phyloP scores from a whole-genome alignment of 1,140 invertebrate species.

The Nephotettix cincticeps region DNA sequence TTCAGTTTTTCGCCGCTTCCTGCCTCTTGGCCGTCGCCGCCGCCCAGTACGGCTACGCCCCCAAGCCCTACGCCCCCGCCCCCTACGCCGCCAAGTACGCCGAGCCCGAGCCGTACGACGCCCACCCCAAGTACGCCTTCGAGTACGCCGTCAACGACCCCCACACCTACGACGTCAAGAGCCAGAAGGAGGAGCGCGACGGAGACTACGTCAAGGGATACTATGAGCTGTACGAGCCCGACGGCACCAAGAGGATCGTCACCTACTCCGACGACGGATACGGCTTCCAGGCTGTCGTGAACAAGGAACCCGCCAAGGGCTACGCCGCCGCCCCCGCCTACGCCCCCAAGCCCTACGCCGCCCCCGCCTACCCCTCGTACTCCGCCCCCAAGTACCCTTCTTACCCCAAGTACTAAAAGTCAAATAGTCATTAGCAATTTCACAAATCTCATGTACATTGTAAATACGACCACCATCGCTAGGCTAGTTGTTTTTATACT shows the following conservation, averaged over 20 bases:
- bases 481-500: conserved; percentile 6
- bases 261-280: conserved; percentile 23
- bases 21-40: neutral
- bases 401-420: conserved; percentile 22
- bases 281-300: conserved; percentile 11
- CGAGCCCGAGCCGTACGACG: conserved; percentile 10
- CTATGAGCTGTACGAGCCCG: conserved; percentile 37
- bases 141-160: conserved; percentile 54
- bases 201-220: conserved; percentile 52
- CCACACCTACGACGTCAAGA: conserved; percentile 57
- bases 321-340: neutral
- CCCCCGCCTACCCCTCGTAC: conserved; percentile 44
- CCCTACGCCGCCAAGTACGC: neutral
- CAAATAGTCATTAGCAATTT: neutral
- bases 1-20: neutral
- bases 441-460: neutral
- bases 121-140: conserved; percentile 51
- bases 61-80: conserved; percentile 6
- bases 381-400: conserved; percentile 38
- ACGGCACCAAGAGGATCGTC: conserved; percentile 37
- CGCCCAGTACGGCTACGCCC: neutral
- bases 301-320: conserved; percentile 15
- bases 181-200: conserved; percentile 53
- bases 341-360: conserved; percentile 16
- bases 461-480: conserved; percentile 1